These are phyloP conservation scores for Cinara cedri DNA, from an alignment of 2,888 invertebrate genomes.

Conservation along the genomic window DNA sequence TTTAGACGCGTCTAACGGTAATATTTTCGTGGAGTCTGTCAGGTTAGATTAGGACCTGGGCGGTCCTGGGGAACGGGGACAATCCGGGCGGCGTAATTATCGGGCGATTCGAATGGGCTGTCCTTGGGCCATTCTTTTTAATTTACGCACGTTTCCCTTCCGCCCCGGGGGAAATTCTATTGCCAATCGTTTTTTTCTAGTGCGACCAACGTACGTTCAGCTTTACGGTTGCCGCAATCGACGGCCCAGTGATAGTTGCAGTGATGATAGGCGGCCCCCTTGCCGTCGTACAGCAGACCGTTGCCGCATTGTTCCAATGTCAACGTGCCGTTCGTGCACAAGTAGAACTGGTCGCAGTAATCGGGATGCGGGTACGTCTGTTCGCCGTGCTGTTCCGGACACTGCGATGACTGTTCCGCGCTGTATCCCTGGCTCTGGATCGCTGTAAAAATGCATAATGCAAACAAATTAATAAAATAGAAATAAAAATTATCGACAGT, in stretches of 20 bases:
- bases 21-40: no score
- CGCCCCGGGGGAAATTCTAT: no score
- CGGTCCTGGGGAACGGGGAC: no score
- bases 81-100: no score
- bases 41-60: no score
- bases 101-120: no score
- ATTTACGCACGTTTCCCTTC: no score
- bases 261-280: slow-evolving; percentile 86
- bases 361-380: slow-evolving; percentile 87
- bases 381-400: slow-evolving; percentile 81
- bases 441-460: neutral
- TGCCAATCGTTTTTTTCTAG: no score
- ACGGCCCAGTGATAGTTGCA: slow-evolving; percentile 95
- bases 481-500: no score
- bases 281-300: slow-evolving; percentile 87
- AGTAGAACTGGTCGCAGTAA: slow-evolving; percentile 85
- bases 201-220: slow-evolving; percentile 75
- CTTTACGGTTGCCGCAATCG: slow-evolving; percentile 80
- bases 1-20: no score
- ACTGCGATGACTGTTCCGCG: slow-evolving; percentile 70
- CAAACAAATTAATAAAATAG: no score
- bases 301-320: slow-evolving; percentile 91
- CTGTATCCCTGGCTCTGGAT: slow-evolving; percentile 53
- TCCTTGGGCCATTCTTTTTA: no score
- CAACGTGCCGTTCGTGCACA: slow-evolving; percentile 88